A percentile compares a stretch with the other conserved stretches of the same genome.
phyloP scores from a whole-genome alignment of 1,140 invertebrate species.

The Chelonus insularis region DNA sequence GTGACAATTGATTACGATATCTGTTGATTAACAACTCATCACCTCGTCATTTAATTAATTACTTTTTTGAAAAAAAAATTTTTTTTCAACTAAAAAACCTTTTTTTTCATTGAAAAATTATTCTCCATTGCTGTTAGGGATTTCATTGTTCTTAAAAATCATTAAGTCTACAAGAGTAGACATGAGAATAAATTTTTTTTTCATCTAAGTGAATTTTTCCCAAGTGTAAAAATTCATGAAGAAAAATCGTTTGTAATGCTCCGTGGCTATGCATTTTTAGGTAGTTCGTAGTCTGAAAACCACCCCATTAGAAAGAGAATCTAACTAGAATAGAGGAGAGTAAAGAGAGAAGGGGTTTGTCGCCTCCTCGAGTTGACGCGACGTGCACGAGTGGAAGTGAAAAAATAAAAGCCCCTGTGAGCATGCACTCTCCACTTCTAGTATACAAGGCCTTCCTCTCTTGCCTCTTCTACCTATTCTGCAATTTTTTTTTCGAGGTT shows the following conservation, averaged over 20 bases:
- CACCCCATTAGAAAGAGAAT: constrained; percentile 23
- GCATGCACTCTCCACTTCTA: not conserved
- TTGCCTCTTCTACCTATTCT: not conserved
- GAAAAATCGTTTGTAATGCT: not conserved
- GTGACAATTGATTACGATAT: constrained; percentile 11
- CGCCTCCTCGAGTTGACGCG: constrained; percentile 24
- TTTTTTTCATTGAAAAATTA: no score
- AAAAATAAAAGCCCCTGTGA: constrained; percentile 15
- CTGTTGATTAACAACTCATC: not conserved
- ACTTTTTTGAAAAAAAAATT: no score
- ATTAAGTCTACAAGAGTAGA: no score
- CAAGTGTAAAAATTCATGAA: no score
- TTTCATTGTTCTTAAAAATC: no score
- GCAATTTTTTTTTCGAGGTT: not conserved
- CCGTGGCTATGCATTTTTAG: constrained; percentile 18
- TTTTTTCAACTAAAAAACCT: no score
- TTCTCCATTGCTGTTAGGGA: no score
- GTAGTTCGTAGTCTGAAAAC: constrained; percentile 3
- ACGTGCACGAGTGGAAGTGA: constrained; percentile 28
- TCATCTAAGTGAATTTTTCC: no score
- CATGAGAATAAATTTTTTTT: no score
- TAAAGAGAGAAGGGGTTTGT: not conserved
- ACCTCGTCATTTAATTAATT: no score
- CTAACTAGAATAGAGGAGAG: not conserved
- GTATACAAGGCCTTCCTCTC: not conserved